phyloP scores from a whole-genome alignment of 2,113 vertebrate species.

The Ceyx melanurus region DNA sequence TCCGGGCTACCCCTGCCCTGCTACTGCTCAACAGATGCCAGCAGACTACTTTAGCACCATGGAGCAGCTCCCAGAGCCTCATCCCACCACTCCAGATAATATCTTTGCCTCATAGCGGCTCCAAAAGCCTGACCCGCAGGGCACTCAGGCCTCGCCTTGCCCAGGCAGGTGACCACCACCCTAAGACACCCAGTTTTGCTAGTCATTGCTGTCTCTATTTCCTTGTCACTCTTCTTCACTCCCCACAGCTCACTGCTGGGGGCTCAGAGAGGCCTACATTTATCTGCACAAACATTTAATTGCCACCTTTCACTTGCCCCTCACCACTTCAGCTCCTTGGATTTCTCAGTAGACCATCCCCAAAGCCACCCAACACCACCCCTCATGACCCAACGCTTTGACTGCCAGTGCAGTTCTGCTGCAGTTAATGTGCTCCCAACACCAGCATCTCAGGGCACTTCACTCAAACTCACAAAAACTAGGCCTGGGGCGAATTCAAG shows the following conservation, averaged over 20 bases:
- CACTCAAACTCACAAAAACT: rapidly evolving
- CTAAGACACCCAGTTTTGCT: not conserved
- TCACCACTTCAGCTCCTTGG: rapidly evolving
- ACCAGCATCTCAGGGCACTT: rapidly evolving
- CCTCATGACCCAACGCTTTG: not conserved
- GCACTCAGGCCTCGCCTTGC: not conserved
- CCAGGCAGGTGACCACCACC: not conserved
- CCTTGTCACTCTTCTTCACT: not conserved
- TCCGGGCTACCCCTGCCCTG: not conserved
- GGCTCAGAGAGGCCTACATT: not conserved
- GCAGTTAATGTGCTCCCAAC: rapidly evolving
- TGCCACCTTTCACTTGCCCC: not conserved
- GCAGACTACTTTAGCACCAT: rapidly evolving
- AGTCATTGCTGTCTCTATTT: not conserved
- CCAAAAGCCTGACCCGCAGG: not conserved
- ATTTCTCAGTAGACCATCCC: not conserved
- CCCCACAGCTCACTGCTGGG: not conserved
- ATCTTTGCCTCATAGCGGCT: not conserved
- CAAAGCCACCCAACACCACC: not conserved
- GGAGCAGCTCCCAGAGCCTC: not conserved
- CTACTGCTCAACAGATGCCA: not conserved
- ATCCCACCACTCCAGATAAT: rapidly evolving
- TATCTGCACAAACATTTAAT: not conserved
- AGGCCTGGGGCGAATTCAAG: not conserved
- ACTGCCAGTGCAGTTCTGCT: too few species aligned